These are phyloP conservation scores for Cervus canadensis DNA, from an alignment of 2,113 vertebrate genomes.

Conservation along the genomic window DNA sequence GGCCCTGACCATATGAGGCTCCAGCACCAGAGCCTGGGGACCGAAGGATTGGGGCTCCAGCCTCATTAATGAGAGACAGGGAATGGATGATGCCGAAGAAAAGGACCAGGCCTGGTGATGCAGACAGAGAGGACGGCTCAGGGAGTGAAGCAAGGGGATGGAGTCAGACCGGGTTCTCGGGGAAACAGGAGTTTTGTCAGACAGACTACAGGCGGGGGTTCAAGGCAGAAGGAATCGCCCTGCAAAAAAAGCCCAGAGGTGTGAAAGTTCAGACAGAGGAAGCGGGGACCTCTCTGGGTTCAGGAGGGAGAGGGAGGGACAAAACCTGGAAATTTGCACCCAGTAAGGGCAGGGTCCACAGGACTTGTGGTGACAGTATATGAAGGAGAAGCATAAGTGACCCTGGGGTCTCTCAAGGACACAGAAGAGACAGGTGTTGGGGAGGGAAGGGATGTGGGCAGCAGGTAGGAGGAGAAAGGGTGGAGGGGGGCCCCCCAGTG, in stretches of 20 bases:
- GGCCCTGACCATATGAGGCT: not conserved
- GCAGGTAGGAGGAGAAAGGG: not conserved
- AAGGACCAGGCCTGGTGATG: not conserved
- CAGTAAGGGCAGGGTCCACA: not conserved
- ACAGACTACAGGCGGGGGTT: not conserved
- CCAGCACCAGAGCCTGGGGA: not conserved
- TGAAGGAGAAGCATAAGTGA: not conserved
- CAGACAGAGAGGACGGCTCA: not conserved
- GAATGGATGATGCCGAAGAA: fast-evolving
- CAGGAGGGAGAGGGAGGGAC: fast-evolving
- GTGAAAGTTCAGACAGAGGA: not conserved
- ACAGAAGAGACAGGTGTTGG: not conserved
- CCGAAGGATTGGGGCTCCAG: too few relatives aligned
- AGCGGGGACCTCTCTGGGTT: fast-evolving
- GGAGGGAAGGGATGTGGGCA: too few relatives aligned
- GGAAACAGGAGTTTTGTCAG: not conserved
- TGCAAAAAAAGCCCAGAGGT: not conserved
- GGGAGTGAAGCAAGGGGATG: fast-evolving
- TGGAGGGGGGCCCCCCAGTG: not conserved
- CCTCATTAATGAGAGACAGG: not conserved
- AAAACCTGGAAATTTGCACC: too few relatives aligned
- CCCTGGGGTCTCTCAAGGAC: not conserved
- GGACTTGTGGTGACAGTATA: too few relatives aligned
- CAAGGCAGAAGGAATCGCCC: not conserved
- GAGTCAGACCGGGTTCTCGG: fast-evolving